Base-by-base conservation (phyloP, 2,113 vertebrate species). In the Corythornis vintsioides region DNA sequence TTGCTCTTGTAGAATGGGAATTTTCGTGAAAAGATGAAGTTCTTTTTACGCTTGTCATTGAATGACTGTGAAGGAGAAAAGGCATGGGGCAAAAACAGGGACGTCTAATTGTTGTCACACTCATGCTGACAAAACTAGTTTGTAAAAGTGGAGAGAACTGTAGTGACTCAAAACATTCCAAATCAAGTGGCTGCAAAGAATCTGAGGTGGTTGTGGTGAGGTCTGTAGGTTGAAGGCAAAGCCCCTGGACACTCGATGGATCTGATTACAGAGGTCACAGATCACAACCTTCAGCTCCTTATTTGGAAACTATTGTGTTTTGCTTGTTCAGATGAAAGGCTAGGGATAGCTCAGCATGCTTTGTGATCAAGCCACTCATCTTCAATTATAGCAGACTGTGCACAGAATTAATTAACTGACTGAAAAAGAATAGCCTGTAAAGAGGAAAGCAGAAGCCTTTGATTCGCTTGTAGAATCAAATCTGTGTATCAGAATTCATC, bases 41-140 rank as follows among this genome's bases (percentile, higher is more conserved):
- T 99, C 98, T 99, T 99, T 99, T 99, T 99, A 99, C 98, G 99
- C 98, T 98, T 99, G 98, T 99, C 99, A 99, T 98, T 99, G 98
- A 99, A 98, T 99, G 99, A 99, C 99, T 99, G 99, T 98, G 99
- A 98, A 98, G 98, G 98, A 99, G 98, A 99, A 98, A 99, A 97
- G 99, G 99, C 98, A 99, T 98, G 98, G 98, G 97, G 98, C 98
- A 99, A 98, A 99, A 98, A 99, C 98, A 98, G 98, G 98, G 98
- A 98, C 96, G 97, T 99, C 98, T 98, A 98, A 98, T 98, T 98
- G 98, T 98, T 98, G 98, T 99, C 98, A 99, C 97, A 97, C 90
- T 99, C 99, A 99, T 99, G 99, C 99, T 98, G 98, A 99, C 98
- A 98, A 98, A 98, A 98, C 97, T 96, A 97, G 98, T 97, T 94